Base-by-base conservation (phyloP, 2,888 invertebrate genomes). In the Cordilura impudica region DNA sequence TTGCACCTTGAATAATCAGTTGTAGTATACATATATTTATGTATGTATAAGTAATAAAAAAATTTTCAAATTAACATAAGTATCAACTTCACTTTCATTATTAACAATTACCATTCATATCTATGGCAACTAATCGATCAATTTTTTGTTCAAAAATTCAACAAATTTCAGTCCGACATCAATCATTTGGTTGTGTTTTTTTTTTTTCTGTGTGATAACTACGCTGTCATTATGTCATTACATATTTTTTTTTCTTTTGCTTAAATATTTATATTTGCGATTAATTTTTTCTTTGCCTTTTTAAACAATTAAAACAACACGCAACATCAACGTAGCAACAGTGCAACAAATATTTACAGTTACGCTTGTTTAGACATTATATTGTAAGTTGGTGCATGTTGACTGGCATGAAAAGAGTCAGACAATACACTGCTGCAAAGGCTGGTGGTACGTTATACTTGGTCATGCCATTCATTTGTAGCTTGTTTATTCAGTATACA, bases 101-200 rank as follows among this genome's bases (percentile, higher is more conserved):
- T 58, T 56, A 79, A 51, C 70, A 75, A 56, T 61, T 66, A 39
- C 16, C 29, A 58, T 45, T 45, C 65, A 54, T 61, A 61, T 53
- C 39, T 53, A 12, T 74, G 74, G 51, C 78, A 75, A n/a, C 67
- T 79, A 75, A 75, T 75, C 79, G 75, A 79, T 75, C 71, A 75
- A 29, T 75, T 78, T 66, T 43, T 67, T 45, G 23, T 26, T 69
- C 58, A 53, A 23, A 54, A 69, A 43, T 53, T 69, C 75, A 70
- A 76, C 75, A 75, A 61, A 49, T 53, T 56, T 63, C 39, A 47
- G 54, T 31, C 19, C 39, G 6, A 16, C 39, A 75, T 75, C 75
- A 70, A 70, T 76, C 75, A 75, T 39, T 43, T 23, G 23, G 14
- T 60, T 58, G 18, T n/a, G n/a, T n/a, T n/a, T n/a, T n/a, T n/a